Base-by-base conservation (phyloP, 1,140 invertebrate species). In the Zaprionus nigranus region DNA sequence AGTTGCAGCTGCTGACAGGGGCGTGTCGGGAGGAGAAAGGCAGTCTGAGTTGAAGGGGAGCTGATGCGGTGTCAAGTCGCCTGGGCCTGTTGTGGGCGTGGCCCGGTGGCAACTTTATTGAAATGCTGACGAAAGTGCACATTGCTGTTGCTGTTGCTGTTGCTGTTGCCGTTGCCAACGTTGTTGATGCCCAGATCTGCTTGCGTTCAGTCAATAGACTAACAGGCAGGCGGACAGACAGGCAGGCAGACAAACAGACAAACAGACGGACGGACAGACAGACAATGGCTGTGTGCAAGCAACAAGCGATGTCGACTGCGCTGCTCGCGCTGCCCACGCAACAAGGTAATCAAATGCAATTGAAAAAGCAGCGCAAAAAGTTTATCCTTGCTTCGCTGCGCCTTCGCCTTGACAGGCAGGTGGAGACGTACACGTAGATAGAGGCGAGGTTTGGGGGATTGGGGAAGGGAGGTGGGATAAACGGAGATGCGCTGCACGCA, bases 271-370 rank as follows among this genome's bases (percentile, higher is more conserved):
- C 34, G 20, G 20, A 20, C 9, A 56, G 34, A 34, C 12, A 57
- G 24, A 26, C 34, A 57, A 38, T 43, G 13, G 17, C 57, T 36
- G 20, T 30, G 60, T 24, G 26, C 22, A 46, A 66, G 77, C 75
- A 51, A 28, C 28, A 56, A 43, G 38, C 24, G 56, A 59, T 61
- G 75, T 61, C 30, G 43, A 58, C 64, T 58, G 58, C 60, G 59
- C 62, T 51, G 65, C 49, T 49, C 17, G 57, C 46, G 61, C 40
- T 63, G 63, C 26, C 81, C 85, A 81, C 84, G 84, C 84, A 90
- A 85, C 84, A 84, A 90, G 84, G 84, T 88, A 90, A 88, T 88
- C 84, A 88, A 88, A 88, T 81, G 84, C 84, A 90, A 88, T 88
- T 88, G 84, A 88, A 88, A 88, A 85, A 56, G 75, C 85, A 79